Conservation (phyloP, 1,140 invertebrate species). For the Aphelenchoides besseyi region DNA sequence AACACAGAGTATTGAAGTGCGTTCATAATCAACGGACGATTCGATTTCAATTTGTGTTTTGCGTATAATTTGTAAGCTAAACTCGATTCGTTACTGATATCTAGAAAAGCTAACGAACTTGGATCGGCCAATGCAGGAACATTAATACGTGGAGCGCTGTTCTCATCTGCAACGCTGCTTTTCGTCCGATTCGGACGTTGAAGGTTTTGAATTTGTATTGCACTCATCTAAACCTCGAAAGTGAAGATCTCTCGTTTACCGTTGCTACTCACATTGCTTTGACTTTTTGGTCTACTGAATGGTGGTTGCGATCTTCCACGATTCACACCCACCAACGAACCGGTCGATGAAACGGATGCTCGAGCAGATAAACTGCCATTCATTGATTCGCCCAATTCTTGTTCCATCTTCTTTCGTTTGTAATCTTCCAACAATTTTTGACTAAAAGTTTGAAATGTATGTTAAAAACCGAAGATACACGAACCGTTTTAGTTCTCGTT, state of each 20-base stretch:
- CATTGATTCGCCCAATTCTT: constrained; percentile 52
- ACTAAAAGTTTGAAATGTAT: constrained; percentile 36
- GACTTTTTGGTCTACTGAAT: constrained; percentile 62
- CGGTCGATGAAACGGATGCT: constrained; percentile 43
- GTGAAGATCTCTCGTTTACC: too few relatives aligned
- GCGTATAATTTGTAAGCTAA: constrained; percentile 90
- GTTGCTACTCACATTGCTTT: constrained; percentile 55
- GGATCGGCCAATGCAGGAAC: constrained; percentile 51
- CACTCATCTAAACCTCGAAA: constrained; percentile 46
- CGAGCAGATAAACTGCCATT: constrained; percentile 41
- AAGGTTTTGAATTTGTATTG: constrained; percentile 20
- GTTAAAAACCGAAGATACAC: background rate
- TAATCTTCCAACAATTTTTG: constrained; percentile 61
- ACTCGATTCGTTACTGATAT: constrained; percentile 21
- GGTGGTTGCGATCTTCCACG: constrained; percentile 57
- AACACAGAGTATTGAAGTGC: constrained; percentile 97
- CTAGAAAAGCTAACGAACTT: constrained; percentile 28
- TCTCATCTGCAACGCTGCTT: constrained; percentile 49
- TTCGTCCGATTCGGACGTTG: constrained; percentile 36
- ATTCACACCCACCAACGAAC: constrained; percentile 51
- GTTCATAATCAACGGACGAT: constrained; percentile 91
- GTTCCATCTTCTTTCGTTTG: constrained; percentile 61
- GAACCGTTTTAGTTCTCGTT: constrained; percentile 55
- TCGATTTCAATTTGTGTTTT: constrained; percentile 90
- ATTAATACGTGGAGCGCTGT: constrained; percentile 29